phyloP scores from a whole-genome alignment of 2,888 invertebrate genomes.

The Ophion ellenae region DNA sequence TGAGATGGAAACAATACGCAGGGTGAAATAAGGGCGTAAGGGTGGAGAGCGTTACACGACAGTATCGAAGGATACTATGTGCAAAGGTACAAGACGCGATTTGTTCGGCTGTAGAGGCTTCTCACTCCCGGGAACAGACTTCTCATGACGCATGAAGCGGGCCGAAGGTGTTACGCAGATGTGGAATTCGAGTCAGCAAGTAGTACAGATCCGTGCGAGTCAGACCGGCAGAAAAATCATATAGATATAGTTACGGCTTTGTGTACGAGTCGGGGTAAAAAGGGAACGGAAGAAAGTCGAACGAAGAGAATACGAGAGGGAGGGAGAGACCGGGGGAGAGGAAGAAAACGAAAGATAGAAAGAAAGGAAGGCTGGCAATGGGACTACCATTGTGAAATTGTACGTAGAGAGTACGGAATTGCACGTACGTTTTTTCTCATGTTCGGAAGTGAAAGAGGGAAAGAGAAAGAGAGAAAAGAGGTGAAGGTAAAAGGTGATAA shows the following conservation, averaged over 20 bases:
- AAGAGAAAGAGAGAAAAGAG: not conserved
- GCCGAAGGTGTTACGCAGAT: not conserved
- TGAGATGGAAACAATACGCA: slow-evolving; percentile 32
- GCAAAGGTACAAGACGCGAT: slow-evolving; percentile 26
- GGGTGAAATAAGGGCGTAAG: not conserved
- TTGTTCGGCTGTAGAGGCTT: slow-evolving; percentile 28
- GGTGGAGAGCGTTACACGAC: not conserved
- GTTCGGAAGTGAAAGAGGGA: not conserved
- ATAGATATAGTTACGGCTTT: slow-evolving; percentile 1
- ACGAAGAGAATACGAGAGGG: not conserved
- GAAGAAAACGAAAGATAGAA: slow-evolving; percentile 1
- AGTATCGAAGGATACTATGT: not conserved
- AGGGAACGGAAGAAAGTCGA: not conserved
- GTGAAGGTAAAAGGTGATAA: not conserved
- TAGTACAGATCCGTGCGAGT: slow-evolving; percentile 23
- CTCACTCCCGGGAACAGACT: not conserved
- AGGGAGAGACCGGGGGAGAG: not conserved
- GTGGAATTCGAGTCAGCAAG: slow-evolving; percentile 23
- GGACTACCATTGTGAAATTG: slow-evolving; percentile 44
- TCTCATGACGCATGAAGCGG: not conserved
- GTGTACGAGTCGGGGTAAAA: not conserved
- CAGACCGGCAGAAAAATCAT: slow-evolving; percentile 15
- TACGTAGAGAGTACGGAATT: slow-evolving; percentile 20
- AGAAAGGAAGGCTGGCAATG: not conserved
- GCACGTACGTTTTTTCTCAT: slow-evolving; percentile 15